Percentiles rank a stretch among this genome's conserved stretches.
These are phyloP conservation scores for Malacoctenus gilli DNA, from an alignment of 2,797 vertebrate genomes.

Conservation along the genomic window DNA sequence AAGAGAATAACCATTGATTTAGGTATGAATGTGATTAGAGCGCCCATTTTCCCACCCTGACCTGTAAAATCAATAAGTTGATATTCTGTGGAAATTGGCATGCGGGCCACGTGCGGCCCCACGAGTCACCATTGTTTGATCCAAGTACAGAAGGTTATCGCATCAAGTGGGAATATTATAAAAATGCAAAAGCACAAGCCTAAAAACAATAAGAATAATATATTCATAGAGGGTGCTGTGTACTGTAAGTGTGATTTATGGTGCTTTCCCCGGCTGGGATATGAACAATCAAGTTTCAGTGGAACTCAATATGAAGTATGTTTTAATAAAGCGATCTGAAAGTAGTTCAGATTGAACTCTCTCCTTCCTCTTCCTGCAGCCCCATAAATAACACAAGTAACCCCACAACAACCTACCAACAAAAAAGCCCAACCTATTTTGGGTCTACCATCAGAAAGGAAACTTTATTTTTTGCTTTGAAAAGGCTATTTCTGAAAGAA, in stretches of 20 bases:
- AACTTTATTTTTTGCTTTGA: background rate
- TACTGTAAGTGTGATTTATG: constrained; percentile 73
- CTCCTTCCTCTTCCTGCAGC: constrained; percentile 39
- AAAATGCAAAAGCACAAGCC: constrained; percentile 60
- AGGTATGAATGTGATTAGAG: too few species aligned
- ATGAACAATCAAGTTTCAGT: constrained; percentile 72
- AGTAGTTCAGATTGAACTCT: constrained; percentile 57
- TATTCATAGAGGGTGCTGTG: constrained; percentile 62
- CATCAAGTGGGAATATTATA: constrained; percentile 46
- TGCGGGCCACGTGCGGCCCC: too few species aligned
- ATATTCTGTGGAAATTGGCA: too few species aligned
- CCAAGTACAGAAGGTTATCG: constrained; percentile 15
- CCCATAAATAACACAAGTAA: constrained; percentile 57
- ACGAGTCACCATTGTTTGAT: background rate
- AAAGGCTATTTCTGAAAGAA: constrained; percentile 49
- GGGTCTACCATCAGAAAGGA: constrained; percentile 11
- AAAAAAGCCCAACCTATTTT: constrained; percentile 31
- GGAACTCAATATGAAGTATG: constrained; percentile 72
- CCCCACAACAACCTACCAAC: constrained; percentile 29
- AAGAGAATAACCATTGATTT: too few species aligned
- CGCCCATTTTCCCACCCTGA: too few species aligned
- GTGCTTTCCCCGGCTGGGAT: constrained; percentile 50
- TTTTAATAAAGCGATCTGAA: constrained; percentile 74
- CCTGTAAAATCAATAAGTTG: too few species aligned
- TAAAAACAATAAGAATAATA: constrained; percentile 70